These are phyloP conservation scores for Apis cerana DNA, from an alignment of 1,140 invertebrate species.

Conservation along the genomic window DNA sequence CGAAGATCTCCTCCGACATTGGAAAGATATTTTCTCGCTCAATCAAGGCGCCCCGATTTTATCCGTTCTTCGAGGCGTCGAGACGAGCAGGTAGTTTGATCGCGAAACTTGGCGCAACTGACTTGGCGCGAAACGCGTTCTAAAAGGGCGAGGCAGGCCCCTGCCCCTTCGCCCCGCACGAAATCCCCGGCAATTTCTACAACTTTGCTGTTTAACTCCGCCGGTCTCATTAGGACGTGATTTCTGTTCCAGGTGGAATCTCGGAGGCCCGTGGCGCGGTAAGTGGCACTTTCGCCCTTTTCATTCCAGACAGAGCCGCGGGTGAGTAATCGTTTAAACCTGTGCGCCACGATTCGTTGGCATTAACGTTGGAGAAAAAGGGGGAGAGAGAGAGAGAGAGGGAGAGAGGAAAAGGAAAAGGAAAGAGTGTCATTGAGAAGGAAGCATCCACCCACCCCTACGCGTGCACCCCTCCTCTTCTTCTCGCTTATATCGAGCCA, in stretches of 20 bases:
- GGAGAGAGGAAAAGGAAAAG: background rate
- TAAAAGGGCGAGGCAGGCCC: slow-evolving; percentile 22
- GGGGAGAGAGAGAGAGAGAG: background rate
- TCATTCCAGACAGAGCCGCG: slow-evolving; percentile 43
- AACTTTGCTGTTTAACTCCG: slow-evolving; percentile 50
- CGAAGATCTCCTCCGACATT: no score
- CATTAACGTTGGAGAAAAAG: slow-evolving; percentile 29
- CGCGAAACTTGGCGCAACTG: slow-evolving; percentile 1
- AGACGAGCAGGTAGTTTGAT: background rate
- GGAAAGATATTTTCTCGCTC: background rate
- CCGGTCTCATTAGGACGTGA: slow-evolving; percentile 49
- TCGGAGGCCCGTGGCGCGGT: slow-evolving; percentile 47
- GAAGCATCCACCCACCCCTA: slow-evolving; percentile 37
- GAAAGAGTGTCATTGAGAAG: slow-evolving; percentile 54
- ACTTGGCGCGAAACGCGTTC: slow-evolving; percentile 15
- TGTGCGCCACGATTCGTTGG: slow-evolving; percentile 44
- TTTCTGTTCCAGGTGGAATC: slow-evolving; percentile 61
- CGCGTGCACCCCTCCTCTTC: slow-evolving; percentile 20
- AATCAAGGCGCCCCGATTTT: background rate
- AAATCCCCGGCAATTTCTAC: slow-evolving; percentile 49
- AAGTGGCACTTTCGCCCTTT: slow-evolving; percentile 58
- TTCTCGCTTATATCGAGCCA: slow-evolving; percentile 61
- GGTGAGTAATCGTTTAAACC: slow-evolving; percentile 67
- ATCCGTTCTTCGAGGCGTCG: background rate
- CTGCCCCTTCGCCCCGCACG: slow-evolving; percentile 5